phyloP scores from a whole-genome alignment of 2,113 vertebrate genomes.

The Ceyx cyanopectus region DNA sequence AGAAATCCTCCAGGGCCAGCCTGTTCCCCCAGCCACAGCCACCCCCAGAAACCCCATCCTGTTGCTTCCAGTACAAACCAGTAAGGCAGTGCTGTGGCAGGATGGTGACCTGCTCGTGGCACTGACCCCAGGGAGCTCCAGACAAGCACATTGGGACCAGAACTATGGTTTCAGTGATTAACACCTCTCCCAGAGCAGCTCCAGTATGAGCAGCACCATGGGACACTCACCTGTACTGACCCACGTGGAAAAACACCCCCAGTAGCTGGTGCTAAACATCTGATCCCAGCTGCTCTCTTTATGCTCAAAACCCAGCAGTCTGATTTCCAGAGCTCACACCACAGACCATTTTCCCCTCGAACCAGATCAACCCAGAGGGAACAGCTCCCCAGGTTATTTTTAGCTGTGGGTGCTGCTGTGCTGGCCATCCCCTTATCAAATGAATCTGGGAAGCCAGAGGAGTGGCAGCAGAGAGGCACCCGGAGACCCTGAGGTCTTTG shows the following conservation, averaged over 20 bases:
- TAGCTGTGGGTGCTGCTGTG: neutral
- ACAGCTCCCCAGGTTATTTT: neutral
- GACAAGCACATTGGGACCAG: rapidly evolving
- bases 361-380: neutral
- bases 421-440: neutral
- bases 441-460: neutral
- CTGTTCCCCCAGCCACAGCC: neutral
- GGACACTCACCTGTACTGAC: rapidly evolving
- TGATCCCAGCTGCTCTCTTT: neutral
- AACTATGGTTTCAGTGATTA: neutral
- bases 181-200: neutral
- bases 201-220: neutral
- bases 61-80: constrained; percentile 3
- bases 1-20: neutral
- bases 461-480: neutral
- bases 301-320: rapidly evolving
- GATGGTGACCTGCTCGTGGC: rapidly evolving
- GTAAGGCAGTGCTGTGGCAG: neutral
- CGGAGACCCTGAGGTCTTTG: neutral
- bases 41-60: neutral
- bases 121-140: neutral
- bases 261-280: neutral
- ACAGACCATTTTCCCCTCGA: neutral
- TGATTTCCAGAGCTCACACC: rapidly evolving
- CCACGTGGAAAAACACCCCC: neutral